Percentiles rank a stretch among this genome's conserved stretches.
These are phyloP conservation scores for Carposina sasakii DNA, from an alignment of 1,140 invertebrate species.

Conservation along the genomic window DNA sequence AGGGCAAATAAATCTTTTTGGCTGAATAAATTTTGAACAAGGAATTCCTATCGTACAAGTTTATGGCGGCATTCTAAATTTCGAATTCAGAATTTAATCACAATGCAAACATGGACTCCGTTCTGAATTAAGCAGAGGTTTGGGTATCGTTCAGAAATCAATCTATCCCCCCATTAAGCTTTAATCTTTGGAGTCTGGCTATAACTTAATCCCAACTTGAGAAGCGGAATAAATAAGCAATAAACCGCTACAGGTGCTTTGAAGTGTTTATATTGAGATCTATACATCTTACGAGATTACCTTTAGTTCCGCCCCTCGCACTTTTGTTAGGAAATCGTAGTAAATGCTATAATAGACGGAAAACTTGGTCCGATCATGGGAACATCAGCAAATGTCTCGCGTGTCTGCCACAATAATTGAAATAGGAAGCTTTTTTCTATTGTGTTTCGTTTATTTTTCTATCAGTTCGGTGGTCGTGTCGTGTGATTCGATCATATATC, in stretches of 20 bases:
- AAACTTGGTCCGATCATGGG: conserved; percentile 40
- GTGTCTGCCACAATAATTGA: conserved; percentile 54
- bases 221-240: conserved; percentile 64
- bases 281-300: conserved; percentile 24
- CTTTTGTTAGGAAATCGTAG: conserved; percentile 18
- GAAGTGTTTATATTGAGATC: conserved; percentile 39
- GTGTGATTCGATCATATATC: conserved; percentile 43
- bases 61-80: conserved; percentile 8
- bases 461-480: conserved; percentile 38
- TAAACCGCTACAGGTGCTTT: conserved; percentile 60
- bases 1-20: neutral
- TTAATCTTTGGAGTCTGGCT: conserved; percentile 65
- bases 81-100: conserved; percentile 18
- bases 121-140: conserved; percentile 34
- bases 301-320: conserved; percentile 12
- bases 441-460: conserved; percentile 44
- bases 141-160: conserved; percentile 59
- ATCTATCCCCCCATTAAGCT: conserved; percentile 64
- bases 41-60: neutral
- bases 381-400: conserved; percentile 51
- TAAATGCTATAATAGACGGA: neutral
- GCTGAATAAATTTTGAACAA: neutral
- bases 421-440: conserved; percentile 36
- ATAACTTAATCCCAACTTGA: conserved; percentile 67
- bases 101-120: conserved; percentile 14